Conservation (phyloP, 1,140 invertebrate species). For the Cherax quadricarinatus region DNA sequence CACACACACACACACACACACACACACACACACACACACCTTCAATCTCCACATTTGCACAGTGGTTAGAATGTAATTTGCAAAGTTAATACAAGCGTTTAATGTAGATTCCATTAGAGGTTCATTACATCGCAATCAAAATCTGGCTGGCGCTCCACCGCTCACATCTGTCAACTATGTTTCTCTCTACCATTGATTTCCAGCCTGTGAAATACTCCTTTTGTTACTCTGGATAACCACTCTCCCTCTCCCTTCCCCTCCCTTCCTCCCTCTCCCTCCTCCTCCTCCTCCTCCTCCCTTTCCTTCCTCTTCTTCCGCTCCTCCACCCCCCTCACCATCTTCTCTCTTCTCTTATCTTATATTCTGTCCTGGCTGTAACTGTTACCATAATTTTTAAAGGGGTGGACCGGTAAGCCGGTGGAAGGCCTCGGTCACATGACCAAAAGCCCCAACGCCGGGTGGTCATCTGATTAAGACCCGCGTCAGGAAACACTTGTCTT, state of each 20-base stretch:
- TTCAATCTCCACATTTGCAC: slow-evolving; percentile 24
- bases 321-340: neutral
- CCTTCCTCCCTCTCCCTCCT: neutral
- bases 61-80: slow-evolving; percentile 53
- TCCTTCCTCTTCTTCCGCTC: no score
- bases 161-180: slow-evolving; percentile 48
- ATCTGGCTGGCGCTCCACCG: slow-evolving; percentile 7
- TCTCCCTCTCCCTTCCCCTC: slow-evolving; percentile 7
- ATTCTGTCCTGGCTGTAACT: neutral
- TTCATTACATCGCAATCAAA: slow-evolving; percentile 57
- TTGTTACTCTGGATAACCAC: neutral
- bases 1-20: neutral
- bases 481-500: no score
- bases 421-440: no score
- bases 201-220: slow-evolving; percentile 27
- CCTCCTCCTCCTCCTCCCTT: neutral
- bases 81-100: slow-evolving; percentile 49
- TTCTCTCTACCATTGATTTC: slow-evolving; percentile 45
- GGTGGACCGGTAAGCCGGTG: no score
- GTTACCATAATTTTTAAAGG: no score
- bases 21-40: neutral
- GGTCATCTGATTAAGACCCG: no score
- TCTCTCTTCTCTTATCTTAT: neutral
- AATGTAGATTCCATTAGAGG: slow-evolving; percentile 49
- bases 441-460: no score